Evolutionary conservation across 1,140 invertebrate genomes (phyloP).

Genomic region (Drosophila tani): DNA sequence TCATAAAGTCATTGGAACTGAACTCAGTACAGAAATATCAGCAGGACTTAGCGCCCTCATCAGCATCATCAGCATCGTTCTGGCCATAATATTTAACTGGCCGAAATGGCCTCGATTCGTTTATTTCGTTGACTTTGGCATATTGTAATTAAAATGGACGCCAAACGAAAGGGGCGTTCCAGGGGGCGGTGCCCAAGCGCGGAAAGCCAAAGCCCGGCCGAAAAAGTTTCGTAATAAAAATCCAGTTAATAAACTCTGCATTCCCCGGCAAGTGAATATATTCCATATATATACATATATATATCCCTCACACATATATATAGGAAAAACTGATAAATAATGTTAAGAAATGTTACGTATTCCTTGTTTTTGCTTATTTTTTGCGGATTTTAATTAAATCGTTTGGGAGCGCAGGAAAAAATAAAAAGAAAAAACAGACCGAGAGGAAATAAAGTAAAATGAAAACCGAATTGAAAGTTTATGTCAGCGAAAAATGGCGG

Average conservation of each 20-base stretch:
- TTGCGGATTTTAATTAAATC: slow-evolving; percentile 56
- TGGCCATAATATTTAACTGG: slow-evolving; percentile 29
- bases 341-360: slow-evolving; percentile 40
- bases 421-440: slow-evolving; percentile 6
- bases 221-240: slow-evolving; percentile 69
- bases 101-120: slow-evolving; percentile 12
- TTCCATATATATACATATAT: neutral
- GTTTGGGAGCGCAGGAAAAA: slow-evolving; percentile 18
- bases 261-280: slow-evolving; percentile 24
- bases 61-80: neutral
- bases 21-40: neutral
- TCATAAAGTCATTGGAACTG: slow-evolving; percentile 2
- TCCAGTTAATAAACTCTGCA: slow-evolving; percentile 63
- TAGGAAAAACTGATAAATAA: slow-evolving; percentile 43
- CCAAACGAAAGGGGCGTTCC: slow-evolving; percentile 5
- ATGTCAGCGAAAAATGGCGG: slow-evolving; percentile 74
- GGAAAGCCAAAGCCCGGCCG: neutral
- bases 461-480: slow-evolving; percentile 77
- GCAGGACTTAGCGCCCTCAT: neutral
- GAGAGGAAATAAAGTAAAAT: slow-evolving; percentile 63
- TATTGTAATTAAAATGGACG: slow-evolving; percentile 65
- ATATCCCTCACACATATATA: slow-evolving; percentile 2
- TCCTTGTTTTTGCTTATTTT: slow-evolving; percentile 1
- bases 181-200: neutral
- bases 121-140: slow-evolving; percentile 25